These are phyloP conservation scores for Bergia sp. DNA, from an alignment of 92 coral and sea anemone genomes.

Conservation along the genomic window DNA sequence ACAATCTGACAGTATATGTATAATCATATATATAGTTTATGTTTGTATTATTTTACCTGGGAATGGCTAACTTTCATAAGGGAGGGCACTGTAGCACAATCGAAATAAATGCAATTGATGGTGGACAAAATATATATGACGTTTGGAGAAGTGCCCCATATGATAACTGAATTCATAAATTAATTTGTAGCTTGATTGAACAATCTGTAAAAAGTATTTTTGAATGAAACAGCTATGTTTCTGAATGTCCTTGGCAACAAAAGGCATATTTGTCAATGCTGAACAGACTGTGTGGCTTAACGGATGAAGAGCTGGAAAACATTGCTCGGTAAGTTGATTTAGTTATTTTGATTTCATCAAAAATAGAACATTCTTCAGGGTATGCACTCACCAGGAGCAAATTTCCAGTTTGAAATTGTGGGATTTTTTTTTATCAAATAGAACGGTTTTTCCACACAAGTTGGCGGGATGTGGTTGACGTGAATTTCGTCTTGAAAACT, in stretches of 20 bases:
- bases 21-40: no score
- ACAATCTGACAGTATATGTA: no score
- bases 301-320: constrained; percentile 86
- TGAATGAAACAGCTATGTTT: constrained; percentile 62
- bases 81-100: no score
- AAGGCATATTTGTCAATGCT: constrained; percentile 84
- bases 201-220: neutral
- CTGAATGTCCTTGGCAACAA: constrained; percentile 85
- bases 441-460: neutral
- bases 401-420: neutral
- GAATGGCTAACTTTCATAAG: no score
- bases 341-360: neutral
- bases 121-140: no score
- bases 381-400: neutral
- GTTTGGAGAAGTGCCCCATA: neutral
- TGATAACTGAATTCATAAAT: neutral
- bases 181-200: no score
- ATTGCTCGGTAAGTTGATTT: constrained; percentile 71
- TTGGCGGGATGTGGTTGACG: neutral
- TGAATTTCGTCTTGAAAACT: no score
- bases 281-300: constrained; percentile 84
- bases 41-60: no score
- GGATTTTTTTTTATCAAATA: neutral
- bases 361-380: neutral
- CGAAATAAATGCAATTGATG: no score